Percentiles rank a stretch among this genome's conserved stretches.
Evolutionary conservation across 2,113 vertebrate species (phyloP).

Genomic region (Cephalophus harveyi): DNA sequence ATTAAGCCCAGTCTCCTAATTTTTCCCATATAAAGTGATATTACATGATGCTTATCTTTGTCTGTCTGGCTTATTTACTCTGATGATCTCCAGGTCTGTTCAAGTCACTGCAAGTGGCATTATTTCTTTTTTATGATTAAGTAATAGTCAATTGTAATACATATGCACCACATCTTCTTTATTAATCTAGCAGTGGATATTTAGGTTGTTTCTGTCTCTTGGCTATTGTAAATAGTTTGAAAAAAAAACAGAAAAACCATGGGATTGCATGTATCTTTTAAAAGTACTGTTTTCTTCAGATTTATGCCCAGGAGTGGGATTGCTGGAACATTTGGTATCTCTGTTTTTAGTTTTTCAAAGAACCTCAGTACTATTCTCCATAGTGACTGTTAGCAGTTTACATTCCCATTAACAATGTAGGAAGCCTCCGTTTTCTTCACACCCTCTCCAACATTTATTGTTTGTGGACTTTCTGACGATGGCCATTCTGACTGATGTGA

Average conservation of each 20-base stretch:
- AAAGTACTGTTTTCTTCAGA: background rate
- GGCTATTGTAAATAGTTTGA: background rate
- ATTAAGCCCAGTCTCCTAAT: background rate
- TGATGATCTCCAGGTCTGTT: background rate
- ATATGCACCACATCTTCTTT: background rate
- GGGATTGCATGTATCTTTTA: background rate
- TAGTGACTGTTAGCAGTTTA: background rate
- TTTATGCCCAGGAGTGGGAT: background rate
- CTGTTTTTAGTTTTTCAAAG: background rate
- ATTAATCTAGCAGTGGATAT: background rate
- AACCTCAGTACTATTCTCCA: background rate
- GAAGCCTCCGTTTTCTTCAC: background rate
- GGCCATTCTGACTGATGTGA: background rate
- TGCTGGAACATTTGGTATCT: background rate
- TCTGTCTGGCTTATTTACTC: background rate
- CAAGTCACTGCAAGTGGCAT: background rate
- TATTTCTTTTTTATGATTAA: background rate
- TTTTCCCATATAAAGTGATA: background rate
- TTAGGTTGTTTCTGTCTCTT: background rate
- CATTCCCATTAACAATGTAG: background rate
- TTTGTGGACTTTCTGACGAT: background rate
- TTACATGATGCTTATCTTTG: background rate
- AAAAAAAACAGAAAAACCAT: background rate
- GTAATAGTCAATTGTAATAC: background rate
- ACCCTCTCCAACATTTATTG: background rate